Conservation (phyloP, 2,888 invertebrate species). For the Tanytarsus gracilentus region DNA sequence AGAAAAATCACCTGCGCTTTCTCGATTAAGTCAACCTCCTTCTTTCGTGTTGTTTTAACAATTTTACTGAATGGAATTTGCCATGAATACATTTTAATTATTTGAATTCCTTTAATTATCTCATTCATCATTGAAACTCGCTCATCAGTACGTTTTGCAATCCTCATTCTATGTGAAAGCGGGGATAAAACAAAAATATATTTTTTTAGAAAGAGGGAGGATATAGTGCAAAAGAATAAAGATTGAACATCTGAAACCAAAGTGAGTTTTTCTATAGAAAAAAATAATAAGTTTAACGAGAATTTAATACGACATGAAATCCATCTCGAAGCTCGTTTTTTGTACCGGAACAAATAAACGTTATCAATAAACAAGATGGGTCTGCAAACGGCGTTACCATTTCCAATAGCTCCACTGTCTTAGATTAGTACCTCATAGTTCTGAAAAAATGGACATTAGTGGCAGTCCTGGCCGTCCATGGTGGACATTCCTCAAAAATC, state of each 20-base stretch:
- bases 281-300: not conserved
- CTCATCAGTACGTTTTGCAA: conserved; percentile 79
- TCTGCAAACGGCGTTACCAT: too few species aligned
- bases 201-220: not conserved
- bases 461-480: too few species aligned
- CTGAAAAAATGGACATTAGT: too few species aligned
- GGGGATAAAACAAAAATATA: not conserved
- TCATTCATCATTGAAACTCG: conserved; percentile 91
- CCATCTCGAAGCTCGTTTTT: not conserved
- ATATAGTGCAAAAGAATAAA: not conserved
- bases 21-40: conserved; percentile 53
- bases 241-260: not conserved
- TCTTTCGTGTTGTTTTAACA: conserved; percentile 65
- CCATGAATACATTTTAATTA: conserved; percentile 96
- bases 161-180: conserved; percentile 54
- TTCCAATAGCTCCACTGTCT: too few species aligned
- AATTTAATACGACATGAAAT: not conserved
- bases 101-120: conserved; percentile 85
- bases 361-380: too few species aligned
- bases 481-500: too few species aligned
- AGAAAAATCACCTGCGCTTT: too few species aligned
- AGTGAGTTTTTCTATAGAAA: not conserved
- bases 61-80: conserved; percentile 81
- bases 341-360: too few species aligned
- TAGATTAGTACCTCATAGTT: too few species aligned